These are phyloP conservation scores for Sturmia bella DNA, from an alignment of 2,888 invertebrate species.

Conservation along the genomic window DNA sequence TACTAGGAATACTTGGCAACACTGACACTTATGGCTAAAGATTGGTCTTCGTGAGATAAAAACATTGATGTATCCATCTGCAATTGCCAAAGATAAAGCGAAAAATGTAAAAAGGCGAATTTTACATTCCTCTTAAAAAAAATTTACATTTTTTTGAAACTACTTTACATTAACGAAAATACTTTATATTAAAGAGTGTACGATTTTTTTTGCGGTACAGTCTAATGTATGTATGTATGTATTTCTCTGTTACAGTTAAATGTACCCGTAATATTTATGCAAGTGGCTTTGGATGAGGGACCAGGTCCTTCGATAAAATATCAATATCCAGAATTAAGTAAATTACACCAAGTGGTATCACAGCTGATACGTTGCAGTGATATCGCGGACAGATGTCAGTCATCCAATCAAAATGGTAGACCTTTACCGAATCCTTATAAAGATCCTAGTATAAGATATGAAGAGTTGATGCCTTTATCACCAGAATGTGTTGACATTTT, in stretches of 20 bases:
- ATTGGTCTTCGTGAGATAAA: too few species aligned
- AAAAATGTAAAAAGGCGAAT: too few species aligned
- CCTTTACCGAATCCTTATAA: constrained; percentile 89
- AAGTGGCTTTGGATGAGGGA: constrained; percentile 95
- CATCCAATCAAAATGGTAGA: constrained; percentile 83
- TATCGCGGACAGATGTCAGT: constrained; percentile 87
- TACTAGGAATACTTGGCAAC: too few species aligned
- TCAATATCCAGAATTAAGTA: constrained; percentile 96
- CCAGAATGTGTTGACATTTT: constrained; percentile 90
- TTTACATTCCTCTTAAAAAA: too few species aligned
- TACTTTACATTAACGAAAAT: too few species aligned
- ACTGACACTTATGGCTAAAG: too few species aligned
- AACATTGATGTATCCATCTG: too few species aligned
- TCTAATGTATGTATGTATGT: too few species aligned
- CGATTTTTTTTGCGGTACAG: too few species aligned
- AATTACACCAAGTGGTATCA: constrained; percentile 96
- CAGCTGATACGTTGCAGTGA: constrained; percentile 96
- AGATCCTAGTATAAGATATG: constrained; percentile 84
- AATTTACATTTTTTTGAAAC: too few species aligned
- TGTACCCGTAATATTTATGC: constrained; percentile 94
- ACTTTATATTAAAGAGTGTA: too few species aligned
- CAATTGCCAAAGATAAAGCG: too few species aligned
- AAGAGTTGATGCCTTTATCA: constrained; percentile 86
- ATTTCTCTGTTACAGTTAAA: constrained; percentile 85
- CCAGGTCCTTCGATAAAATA: constrained; percentile 96